Percentiles rank a stretch among this genome's conserved stretches.
Evolutionary conservation across 2,888 invertebrate species (phyloP).

Genomic region (Blastobasis lacticolella): DNA sequence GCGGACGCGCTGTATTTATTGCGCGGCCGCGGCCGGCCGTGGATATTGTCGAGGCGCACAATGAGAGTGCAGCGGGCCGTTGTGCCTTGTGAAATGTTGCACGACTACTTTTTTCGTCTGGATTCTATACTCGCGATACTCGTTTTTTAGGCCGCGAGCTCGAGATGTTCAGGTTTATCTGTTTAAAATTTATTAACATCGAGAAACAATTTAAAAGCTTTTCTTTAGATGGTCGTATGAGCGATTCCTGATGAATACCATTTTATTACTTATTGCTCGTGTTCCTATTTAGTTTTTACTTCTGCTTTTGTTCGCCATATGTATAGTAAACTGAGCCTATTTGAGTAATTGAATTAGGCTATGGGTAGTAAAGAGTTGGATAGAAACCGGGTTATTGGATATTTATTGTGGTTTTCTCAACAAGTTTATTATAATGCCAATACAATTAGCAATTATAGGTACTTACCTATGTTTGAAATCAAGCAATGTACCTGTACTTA

Average conservation of each 20-base stretch:
- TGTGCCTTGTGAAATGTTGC: slow-evolving; percentile 74
- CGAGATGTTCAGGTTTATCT: slow-evolving; percentile 74
- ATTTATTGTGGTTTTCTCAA: too few relatives aligned
- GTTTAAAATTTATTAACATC: slow-evolving; percentile 74
- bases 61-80: slow-evolving; percentile 69
- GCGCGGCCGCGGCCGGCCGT: slow-evolving; percentile 37
- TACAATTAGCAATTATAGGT: too few relatives aligned
- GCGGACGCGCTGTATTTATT: slow-evolving; percentile 58
- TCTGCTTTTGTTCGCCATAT: slow-evolving; percentile 7
- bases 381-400: too few relatives aligned
- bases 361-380: too few relatives aligned
- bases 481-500: too few relatives aligned
- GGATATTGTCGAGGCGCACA: slow-evolving; percentile 71
- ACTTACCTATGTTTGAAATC: too few relatives aligned
- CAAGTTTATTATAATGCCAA: too few relatives aligned
- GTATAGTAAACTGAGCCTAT: too few relatives aligned
- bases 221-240: slow-evolving; percentile 58
- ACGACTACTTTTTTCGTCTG: slow-evolving; percentile 75
- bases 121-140: slow-evolving; percentile 69
- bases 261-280: slow-evolving; percentile 48
- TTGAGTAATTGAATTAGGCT: too few relatives aligned
- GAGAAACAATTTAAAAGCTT: slow-evolving; percentile 72
- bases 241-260: slow-evolving; percentile 63
- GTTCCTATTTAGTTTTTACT: slow-evolving; percentile 23
- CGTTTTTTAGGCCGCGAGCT: slow-evolving; percentile 69